Evolutionary conservation across 1,140 invertebrate genomes (phyloP), one percentile per base, ranked within the genome.

Genomic region (Whitmania pigra): DNA sequence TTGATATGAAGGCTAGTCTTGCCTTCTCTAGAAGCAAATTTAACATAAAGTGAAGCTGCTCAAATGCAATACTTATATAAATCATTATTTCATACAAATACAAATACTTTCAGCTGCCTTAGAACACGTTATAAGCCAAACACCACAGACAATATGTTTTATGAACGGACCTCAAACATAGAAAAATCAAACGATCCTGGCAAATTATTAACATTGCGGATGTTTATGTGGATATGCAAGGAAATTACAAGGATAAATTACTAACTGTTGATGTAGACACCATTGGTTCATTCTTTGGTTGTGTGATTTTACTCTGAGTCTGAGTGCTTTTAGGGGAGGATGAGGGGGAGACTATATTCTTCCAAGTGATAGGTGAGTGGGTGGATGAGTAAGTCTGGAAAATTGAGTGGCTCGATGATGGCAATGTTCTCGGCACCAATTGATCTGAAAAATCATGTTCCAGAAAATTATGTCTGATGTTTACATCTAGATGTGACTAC

Each of bases 201-300:
- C 43, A 49, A 49, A 49, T 49, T 49, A 49, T 49, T 36, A 36
- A 6, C 31, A 36, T 36, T 36, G 31, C 31, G 6, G 31, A 3
- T 36, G 6, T 36, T 6, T n/a, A n/a, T n/a, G n/a, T n/a, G n/a
- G n/a, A 36, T 6, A 36, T 36, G 43, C 15, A 3, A 49, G 9
- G 13, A 17, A 49, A 11, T 15, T 49, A 49, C 5, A 11, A 15
- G 2, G 13, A 49, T 49, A 4, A 49, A 49, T 36, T 36, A 36
- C 43, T 49, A 49, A 49, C 43, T 49, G 9, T 49, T 49, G 43
- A 49, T 63, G 57, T 63, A 63, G 57, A 63, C 57, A 63, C 22
- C 57, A 31, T 22, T 6, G 9, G 57, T 63, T 63, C 22, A 63
- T n/a, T 20, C 29, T 63, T 63, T 13, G 29, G 57, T 13, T 63